Evolutionary conservation across 2,888 invertebrate species (phyloP).

Genomic region (Cheilosia impressa): DNA sequence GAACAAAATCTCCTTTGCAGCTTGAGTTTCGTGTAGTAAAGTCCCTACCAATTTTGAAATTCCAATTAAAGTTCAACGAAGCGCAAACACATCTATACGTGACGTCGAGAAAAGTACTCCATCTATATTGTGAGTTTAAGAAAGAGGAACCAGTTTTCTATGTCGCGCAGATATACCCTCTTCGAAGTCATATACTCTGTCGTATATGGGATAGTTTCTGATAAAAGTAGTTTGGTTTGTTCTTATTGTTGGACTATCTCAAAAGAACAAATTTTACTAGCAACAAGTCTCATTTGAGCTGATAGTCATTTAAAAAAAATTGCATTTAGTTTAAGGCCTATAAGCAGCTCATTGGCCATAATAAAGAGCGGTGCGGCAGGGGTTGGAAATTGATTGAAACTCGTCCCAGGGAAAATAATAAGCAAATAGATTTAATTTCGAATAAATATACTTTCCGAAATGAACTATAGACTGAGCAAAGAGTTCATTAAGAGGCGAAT

Average conservation of each 20-base stretch:
- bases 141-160: not conserved
- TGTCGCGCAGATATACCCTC: not conserved
- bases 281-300: too few relatives aligned
- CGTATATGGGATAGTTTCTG: not conserved
- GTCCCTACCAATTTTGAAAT: constrained; percentile 7
- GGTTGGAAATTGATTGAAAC: not conserved
- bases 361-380: not conserved
- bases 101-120: not conserved
- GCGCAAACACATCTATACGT: not conserved
- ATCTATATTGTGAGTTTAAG: not conserved
- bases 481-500: not conserved
- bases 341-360: not conserved
- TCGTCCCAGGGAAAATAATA: not conserved
- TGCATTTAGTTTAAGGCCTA: too few relatives aligned
- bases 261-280: too few relatives aligned
- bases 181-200: not conserved
- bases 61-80: constrained; percentile 6
- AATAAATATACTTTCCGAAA: not conserved
- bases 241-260: not conserved
- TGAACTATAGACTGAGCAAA: not conserved
- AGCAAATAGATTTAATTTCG: not conserved
- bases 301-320: too few relatives aligned
- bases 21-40: not conserved
- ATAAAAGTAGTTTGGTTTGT: not conserved
- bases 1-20: not conserved